Evolutionary conservation across 2,888 invertebrate species (phyloP).

Genomic region (Shargacucullia verbasci): DNA sequence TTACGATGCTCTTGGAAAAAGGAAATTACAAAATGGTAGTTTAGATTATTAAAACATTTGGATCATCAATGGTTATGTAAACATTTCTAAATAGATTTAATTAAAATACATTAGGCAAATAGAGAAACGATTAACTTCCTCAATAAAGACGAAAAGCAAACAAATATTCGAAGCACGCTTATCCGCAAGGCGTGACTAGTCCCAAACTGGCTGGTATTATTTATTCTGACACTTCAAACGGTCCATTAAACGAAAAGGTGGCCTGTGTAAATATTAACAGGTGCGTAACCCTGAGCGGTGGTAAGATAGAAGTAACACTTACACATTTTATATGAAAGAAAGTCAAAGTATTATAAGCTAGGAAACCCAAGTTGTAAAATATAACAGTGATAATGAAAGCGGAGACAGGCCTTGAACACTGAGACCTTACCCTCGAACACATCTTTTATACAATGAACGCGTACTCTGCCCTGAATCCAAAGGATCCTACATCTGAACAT

Average conservation of each 20-base stretch:
- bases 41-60: no score
- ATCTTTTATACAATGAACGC: conserved; percentile 32
- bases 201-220: conserved; percentile 56
- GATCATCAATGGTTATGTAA: no score
- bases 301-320: conserved; percentile 13
- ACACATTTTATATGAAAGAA: conserved; percentile 10
- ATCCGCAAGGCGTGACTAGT: conserved; percentile 16
- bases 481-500: not conserved
- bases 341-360: conserved; percentile 17
- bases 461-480: conserved; percentile 5
- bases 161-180: conserved; percentile 15
- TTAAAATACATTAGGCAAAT: no score
- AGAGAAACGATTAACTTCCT: no score
- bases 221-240: conserved; percentile 63
- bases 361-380: conserved; percentile 19
- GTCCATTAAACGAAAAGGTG: conserved; percentile 58
- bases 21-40: no score
- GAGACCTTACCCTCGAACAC: conserved; percentile 13
- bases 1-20: no score
- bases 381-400: conserved; percentile 26
- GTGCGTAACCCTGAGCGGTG: conserved; percentile 9
- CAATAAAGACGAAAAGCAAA: conserved; percentile 2
- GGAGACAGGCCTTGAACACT: conserved; percentile 14
- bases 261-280: conserved; percentile 56
- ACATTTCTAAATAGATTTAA: no score